These are phyloP conservation scores for Eledona agricola DNA, from an alignment of 2,888 invertebrate species.

Conservation along the genomic window DNA sequence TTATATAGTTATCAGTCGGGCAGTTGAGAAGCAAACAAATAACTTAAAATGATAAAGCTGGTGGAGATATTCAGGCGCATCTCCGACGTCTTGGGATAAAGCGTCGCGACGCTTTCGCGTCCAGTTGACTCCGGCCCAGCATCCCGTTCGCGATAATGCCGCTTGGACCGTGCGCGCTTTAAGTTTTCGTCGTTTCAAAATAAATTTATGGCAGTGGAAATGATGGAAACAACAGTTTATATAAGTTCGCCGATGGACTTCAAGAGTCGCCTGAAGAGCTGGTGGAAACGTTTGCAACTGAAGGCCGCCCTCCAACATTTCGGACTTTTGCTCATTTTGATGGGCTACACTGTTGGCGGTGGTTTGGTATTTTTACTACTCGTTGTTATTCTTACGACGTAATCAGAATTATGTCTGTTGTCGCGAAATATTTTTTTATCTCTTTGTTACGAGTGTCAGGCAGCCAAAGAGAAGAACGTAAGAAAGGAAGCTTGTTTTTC, in stretches of 20 bases:
- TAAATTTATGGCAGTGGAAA: conserved; percentile 4
- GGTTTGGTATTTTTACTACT: conserved; percentile 70
- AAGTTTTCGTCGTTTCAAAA: conserved; percentile 3
- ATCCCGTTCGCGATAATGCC: conserved; percentile 22
- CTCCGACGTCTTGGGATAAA: conserved; percentile 27
- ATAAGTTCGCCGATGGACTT: conserved; percentile 55
- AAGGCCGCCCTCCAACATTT: conserved; percentile 76
- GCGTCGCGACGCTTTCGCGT: conserved; percentile 41
- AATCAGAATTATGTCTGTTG: conserved; percentile 7
- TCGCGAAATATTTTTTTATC: too few relatives aligned
- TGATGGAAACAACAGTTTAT: conserved; percentile 50
- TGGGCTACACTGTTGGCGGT: conserved; percentile 80
- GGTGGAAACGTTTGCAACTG: conserved; percentile 69
- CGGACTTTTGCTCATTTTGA: conserved; percentile 77
- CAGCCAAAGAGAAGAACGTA: too few relatives aligned
- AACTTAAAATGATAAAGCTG: conserved; percentile 7
- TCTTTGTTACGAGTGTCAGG: neutral
- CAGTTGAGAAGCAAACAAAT: too few relatives aligned
- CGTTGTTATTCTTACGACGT: too few relatives aligned
- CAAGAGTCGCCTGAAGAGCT: conserved; percentile 55
- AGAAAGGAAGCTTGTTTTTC: too few relatives aligned
- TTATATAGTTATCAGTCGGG: too few relatives aligned
- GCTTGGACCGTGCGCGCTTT: conserved; percentile 1
- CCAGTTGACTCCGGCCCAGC: conserved; percentile 39
- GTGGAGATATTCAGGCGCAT: conserved; percentile 15